Evolutionary conservation across 92 coral and sea anemone genomes (phyloP).

Genomic region (Epizoanthus rinbou): DNA sequence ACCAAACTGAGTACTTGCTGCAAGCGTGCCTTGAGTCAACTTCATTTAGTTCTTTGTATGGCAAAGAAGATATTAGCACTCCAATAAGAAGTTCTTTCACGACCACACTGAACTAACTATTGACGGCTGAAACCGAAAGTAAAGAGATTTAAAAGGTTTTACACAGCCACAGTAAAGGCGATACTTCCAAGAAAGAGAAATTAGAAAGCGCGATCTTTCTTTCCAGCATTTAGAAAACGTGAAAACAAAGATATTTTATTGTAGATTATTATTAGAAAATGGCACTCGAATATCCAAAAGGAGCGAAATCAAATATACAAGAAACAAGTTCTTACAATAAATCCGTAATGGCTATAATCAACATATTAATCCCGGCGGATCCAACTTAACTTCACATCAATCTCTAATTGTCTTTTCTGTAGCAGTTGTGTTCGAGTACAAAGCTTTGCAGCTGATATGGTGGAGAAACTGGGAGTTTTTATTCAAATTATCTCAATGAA

Average conservation of each 20-base stretch:
- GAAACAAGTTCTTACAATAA: too few relatives aligned
- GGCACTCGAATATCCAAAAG: background rate
- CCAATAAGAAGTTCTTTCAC: background rate
- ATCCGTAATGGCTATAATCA: too few relatives aligned
- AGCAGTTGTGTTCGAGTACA: background rate
- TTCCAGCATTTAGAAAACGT: too few relatives aligned
- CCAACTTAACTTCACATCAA: too few relatives aligned
- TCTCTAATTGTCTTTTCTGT: constrained; percentile 1
- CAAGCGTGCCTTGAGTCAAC: background rate
- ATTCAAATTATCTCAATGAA: too few relatives aligned
- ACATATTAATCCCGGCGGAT: too few relatives aligned
- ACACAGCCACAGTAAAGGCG: background rate
- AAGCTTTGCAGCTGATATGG: constrained; percentile 21
- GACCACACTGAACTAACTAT: constrained; percentile 1
- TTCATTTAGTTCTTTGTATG: background rate
- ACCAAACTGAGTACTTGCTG: constrained; percentile 12
- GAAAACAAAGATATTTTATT: too few relatives aligned
- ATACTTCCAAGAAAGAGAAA: background rate
- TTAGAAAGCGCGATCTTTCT: too few relatives aligned
- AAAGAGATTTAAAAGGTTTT: background rate
- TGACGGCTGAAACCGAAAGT: background rate
- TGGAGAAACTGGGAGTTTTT: too few relatives aligned
- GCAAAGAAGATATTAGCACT: background rate
- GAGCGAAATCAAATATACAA: background rate
- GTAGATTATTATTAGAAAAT: too few relatives aligned